Conservation (phyloP, 2,888 invertebrate species). For the Nezara viridula region DNA sequence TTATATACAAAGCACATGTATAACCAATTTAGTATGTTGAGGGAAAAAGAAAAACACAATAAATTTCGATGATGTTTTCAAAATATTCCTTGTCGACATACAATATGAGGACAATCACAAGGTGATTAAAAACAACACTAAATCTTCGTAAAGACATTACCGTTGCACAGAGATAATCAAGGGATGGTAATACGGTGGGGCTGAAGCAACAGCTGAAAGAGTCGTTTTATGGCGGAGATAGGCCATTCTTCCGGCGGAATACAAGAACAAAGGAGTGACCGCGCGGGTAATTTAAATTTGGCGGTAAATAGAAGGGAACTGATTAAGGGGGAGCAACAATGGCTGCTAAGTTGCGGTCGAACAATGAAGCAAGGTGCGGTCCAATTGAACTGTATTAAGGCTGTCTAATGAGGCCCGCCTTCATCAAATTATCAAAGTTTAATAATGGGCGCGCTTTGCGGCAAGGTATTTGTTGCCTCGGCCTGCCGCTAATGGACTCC, state of each 20-base stretch:
- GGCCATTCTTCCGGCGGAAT: not conserved
- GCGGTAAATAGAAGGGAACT: conserved; percentile 26
- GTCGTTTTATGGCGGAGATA: not conserved
- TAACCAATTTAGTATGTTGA: no score
- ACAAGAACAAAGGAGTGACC: conserved; percentile 31
- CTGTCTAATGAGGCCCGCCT: conserved; percentile 10
- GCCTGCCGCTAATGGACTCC: not conserved
- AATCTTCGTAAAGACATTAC: not conserved
- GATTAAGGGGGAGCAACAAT: not conserved
- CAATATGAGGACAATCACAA: not conserved
- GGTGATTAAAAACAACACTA: not conserved
- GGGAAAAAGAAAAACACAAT: no score
- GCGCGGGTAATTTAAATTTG: conserved; percentile 40
- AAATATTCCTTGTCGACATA: no score
- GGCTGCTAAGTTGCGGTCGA: conserved; percentile 2
- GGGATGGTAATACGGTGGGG: not conserved
- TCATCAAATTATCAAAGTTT: conserved; percentile 58
- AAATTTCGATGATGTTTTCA: no score
- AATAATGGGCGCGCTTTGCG: conserved; percentile 43
- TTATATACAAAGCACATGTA: no score
- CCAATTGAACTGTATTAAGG: conserved; percentile 45
- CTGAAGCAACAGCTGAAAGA: not conserved
- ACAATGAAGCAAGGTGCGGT: conserved; percentile 32
- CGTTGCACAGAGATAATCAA: not conserved
- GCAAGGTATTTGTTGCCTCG: not conserved